Evolutionary conservation across 2,888 invertebrate species (phyloP), one percentile per base, ranked within the genome.

Genomic region (Digitonthophagus gazella): DNA sequence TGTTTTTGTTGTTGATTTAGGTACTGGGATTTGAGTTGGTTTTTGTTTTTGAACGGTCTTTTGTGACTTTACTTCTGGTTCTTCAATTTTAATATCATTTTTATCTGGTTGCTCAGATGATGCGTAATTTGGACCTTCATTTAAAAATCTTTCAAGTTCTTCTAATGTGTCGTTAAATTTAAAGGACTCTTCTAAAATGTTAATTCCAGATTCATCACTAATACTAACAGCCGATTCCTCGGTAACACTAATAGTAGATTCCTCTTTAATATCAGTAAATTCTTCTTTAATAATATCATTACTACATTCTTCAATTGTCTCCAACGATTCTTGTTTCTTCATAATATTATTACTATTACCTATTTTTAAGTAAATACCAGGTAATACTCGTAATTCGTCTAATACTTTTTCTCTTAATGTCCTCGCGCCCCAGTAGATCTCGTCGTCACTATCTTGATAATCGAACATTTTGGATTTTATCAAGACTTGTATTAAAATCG

Each of bases 111-210:
- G 28, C 6, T 54, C 22, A n/a, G n/a, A 4, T 54, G 18, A 14
- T 11, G 54, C 44, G 15, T 67, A 56, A 57, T 69, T 67, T 5
- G 58, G 58, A 54, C 67, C 69, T 57, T 69, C 57, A n/a, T 67
- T 67, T 18, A 69, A 8, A 18, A 67, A 58, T 19, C 65, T 63
- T 6, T 69, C 67, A 64, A 69, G 67, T 67, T 69, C 69, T 5
- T 64, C 64, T 2, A 69, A 15, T 20, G 69, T 69, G 22, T 69
- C 69, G 58, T 69, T 67, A 54, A 65, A 65, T n/a, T 55, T 6
- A 20, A 69, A 58, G 8, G 64, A n/a, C n/a, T n/a, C n/a, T n/a
- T n/a, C n/a, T n/a, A n/a, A n/a, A n/a, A n/a, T n/a, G n/a, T n/a
- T 16, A 18, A 15, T 15, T 6, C 58, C 66, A 1, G n/a, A 14